Percentiles rank a stretch among this genome's conserved stretches.
These are phyloP conservation scores for Opisthocomus hoazin DNA, from an alignment of 2,113 vertebrate species.

Conservation along the genomic window DNA sequence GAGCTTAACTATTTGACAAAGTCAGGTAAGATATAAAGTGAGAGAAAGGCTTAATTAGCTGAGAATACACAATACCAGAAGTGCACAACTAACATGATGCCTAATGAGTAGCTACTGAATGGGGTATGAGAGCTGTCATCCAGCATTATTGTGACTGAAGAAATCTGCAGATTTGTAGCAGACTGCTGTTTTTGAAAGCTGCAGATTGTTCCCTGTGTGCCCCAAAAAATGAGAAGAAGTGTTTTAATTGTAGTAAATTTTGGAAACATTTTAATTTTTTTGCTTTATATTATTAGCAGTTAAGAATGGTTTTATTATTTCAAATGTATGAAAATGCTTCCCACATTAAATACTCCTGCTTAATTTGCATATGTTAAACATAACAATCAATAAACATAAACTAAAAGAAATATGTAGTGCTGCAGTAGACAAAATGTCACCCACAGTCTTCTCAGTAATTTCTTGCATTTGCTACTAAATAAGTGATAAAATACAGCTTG, in stretches of 20 bases:
- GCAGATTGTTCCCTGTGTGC: not conserved
- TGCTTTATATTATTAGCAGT: not conserved
- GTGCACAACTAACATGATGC: not conserved
- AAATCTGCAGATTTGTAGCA: not conserved
- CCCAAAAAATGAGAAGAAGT: not conserved
- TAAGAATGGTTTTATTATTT: not conserved
- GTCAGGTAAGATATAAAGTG: not conserved
- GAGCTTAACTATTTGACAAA: not conserved
- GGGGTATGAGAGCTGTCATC: not conserved
- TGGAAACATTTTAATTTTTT: not conserved
- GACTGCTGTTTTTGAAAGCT: not conserved
- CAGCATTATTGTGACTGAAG: not conserved
- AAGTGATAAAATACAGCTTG: conserved; percentile 27
- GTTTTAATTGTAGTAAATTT: not conserved
- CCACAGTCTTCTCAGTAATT: conserved; percentile 16
- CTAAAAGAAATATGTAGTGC: not conserved
- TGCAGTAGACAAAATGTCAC: not conserved
- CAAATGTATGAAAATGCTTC: not conserved
- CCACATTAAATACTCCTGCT: not conserved
- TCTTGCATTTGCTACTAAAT: not conserved
- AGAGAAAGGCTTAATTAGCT: not conserved
- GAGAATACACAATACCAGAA: not conserved
- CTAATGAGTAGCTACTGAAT: not conserved
- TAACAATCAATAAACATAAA: not conserved
- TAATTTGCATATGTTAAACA: not conserved